Base-by-base conservation (phyloP, 2,888 invertebrate genomes). In the Apantesis nais region DNA sequence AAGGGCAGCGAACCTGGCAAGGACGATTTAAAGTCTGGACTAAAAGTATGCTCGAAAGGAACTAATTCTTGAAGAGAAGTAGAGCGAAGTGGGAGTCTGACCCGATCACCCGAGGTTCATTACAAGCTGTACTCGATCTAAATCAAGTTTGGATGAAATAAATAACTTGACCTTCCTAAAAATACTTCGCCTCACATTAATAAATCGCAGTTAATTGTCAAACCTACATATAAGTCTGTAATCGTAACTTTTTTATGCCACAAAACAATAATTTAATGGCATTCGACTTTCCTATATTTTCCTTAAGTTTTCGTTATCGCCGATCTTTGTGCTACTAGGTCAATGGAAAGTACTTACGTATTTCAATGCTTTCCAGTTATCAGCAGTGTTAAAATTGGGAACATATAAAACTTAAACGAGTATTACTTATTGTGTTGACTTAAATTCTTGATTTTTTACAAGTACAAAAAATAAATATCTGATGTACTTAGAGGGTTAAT, bases 1-100 rank as follows among this genome's bases (percentile, higher is more conserved):
- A 66, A 22, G 66, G 70, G 62, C 66, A 66, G 31, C 29, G 61
- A 55, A 70, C 66, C 22, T 11, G 61, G n/a, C 70, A 70, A 70
- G 66, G 66, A 16, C 70, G 66, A 62, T 66, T 55, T 22, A 55
- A 25, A 58, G 58, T 58, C 29, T 58, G 5, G 55, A 58, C 2
- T 29, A 14, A 16, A 58, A 29, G 4, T 16, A 9, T 1, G 44
- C 16, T 44, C 5, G 16, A 44, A 44, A 12, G 12, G 55, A 25
- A 25, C 12, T 3, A 55, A 14, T 25, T 25, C 25, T 25, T 55
- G 14, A 25, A 55, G 25, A 25, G 3, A 55, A 55, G 9, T 5
- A n/a, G 22, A 52, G 8, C 34, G 34, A n/a, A n/a, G 22, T 11
- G n/a, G 2, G 48, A n/a, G n/a, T 11, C 22, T 52, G 22, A 52